Conservation (phyloP, 1,140 invertebrate genomes). For the Calosoma granatense region DNA sequence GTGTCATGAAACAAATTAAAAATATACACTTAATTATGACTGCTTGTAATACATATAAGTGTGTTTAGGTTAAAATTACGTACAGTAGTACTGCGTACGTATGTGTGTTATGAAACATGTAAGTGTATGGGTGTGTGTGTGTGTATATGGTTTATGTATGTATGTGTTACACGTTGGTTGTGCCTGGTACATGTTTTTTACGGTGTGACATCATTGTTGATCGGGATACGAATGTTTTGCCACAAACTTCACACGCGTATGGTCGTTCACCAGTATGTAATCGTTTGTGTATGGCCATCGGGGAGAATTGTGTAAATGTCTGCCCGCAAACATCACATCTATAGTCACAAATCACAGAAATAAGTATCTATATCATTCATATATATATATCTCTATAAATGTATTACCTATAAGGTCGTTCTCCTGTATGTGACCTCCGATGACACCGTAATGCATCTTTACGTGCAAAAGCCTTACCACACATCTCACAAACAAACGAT, state of each 20-base stretch:
- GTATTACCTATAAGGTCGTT: conserved; percentile 45
- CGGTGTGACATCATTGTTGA: conserved; percentile 50
- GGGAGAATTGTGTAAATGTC: conserved; percentile 52
- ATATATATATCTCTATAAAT: not conserved
- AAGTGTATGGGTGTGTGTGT: too few species aligned
- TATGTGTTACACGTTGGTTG: too few species aligned
- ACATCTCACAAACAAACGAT: conserved; percentile 55
- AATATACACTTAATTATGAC: too few species aligned
- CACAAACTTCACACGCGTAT: conserved; percentile 65
- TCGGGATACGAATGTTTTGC: conserved; percentile 45
- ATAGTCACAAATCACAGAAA: conserved; percentile 11
- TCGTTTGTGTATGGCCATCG: conserved; percentile 51
- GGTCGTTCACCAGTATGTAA: conserved; percentile 71
- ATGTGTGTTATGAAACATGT: too few species aligned
- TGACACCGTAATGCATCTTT: conserved; percentile 59
- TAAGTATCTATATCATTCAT: not conserved
- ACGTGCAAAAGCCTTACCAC: conserved; percentile 57
- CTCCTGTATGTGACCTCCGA: conserved; percentile 56
- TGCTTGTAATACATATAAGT: too few species aligned
- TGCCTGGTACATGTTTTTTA: conserved; percentile 39
- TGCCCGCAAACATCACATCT: conserved; percentile 51
- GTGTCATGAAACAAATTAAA: too few species aligned
- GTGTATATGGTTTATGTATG: too few species aligned
- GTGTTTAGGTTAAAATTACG: too few species aligned
- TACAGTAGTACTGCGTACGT: too few species aligned